phyloP scores from a whole-genome alignment of 2,888 invertebrate genomes.

The Meloe dianella region DNA sequence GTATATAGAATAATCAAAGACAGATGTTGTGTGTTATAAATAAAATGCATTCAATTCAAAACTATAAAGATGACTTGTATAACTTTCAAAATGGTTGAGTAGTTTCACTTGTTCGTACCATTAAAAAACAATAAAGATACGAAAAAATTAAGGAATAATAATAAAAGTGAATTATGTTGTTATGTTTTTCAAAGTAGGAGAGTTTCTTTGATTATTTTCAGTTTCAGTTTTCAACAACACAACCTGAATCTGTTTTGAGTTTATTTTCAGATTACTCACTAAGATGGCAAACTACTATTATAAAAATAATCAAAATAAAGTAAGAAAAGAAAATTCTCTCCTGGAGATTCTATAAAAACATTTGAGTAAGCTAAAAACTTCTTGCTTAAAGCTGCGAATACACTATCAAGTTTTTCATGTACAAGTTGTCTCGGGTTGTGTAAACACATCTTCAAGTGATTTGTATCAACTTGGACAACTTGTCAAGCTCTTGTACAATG shows the following conservation, averaged over 20 bases:
- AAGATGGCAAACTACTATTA: no score
- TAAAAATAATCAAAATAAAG: no score
- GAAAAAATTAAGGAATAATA: not conserved
- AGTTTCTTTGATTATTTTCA: no score
- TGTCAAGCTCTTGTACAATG: no score
- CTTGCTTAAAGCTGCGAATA: no score
- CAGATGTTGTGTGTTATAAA: conserved; percentile 8
- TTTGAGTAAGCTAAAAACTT: no score
- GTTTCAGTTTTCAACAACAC: conserved; percentile 34
- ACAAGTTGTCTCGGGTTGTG: no score
- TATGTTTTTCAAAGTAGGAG: conserved; percentile 27
- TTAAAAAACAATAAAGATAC: not conserved
- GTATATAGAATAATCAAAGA: conserved; percentile 4
- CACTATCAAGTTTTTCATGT: no score
- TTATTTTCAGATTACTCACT: conserved; percentile 37
- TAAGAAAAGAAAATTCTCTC: no score
- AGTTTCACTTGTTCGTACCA: not conserved
- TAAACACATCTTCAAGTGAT: no score
- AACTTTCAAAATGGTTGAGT: not conserved
- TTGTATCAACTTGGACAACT: no score
- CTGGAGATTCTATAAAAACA: no score
- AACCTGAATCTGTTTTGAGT: conserved; percentile 17
- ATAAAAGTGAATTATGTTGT: not conserved
- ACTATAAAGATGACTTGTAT: not conserved
- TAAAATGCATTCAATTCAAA: conserved; percentile 1